Evolutionary conservation across 1,140 invertebrate genomes (phyloP), one percentile per base, ranked within the genome.

Genomic region (Aphelenchoides fujianensis): DNA sequence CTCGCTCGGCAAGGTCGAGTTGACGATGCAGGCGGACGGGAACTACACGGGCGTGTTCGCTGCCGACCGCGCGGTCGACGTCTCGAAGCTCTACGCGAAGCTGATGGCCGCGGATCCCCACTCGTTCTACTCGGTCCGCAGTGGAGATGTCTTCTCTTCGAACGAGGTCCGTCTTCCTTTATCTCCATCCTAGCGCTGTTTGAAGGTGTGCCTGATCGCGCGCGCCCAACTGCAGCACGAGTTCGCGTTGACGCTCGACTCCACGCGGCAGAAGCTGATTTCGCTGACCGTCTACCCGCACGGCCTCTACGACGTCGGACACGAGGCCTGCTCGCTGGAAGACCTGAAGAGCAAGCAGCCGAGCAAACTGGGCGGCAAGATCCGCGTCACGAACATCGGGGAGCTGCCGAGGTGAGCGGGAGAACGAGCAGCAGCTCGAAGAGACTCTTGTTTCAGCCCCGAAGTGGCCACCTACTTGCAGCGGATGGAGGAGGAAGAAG

Each of bases 391-490:
- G 9, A 61, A 41, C 1, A 62, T 81, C 32, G 61, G 54, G 53
- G 73, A 81, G 31, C 66, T 82, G 30, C 74, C 82, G 16, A 59
- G 35, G 81, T 78, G 62, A 76, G 30, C 19, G 27, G 36, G 23
- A 73, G 41, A 9, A 34, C 19, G 0, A 19, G 69, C 0, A 78
- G 34, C 36, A 69, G 23, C 19, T 68, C 36, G 35, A 35, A 2
- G 48, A 34, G 23, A 28, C 55, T 5, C 27, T n/a, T 7, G n/a
- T 5, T 79, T 77, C 34, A 79, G 72, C 19, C 82, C 82, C 1
- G 82, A 83, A 28, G 82, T 81, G 1, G 68, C 76, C 0, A 62
- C 83, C 2, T 83, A 84, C 69, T 63, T 83, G 30, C 77, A 81
- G 32, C 80, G 80, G 72, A 63, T 83, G 37, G 83, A 83, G 48